phyloP scores from a whole-genome alignment of 2,113 vertebrate species.

The Erpornis zantholeuca region DNA sequence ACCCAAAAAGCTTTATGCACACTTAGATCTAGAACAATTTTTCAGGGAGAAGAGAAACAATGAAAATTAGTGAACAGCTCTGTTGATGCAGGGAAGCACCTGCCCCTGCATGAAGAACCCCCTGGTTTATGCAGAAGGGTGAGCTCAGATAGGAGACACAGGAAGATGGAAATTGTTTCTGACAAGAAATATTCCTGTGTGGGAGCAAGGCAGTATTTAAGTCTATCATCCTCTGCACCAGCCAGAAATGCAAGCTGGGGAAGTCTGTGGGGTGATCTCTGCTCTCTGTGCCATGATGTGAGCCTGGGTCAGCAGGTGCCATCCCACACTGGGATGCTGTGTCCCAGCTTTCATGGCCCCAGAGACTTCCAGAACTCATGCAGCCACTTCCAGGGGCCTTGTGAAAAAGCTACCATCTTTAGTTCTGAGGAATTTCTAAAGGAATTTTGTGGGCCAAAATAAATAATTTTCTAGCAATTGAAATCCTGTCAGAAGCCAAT shows the following conservation, averaged over 20 bases:
- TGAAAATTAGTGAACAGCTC: background rate
- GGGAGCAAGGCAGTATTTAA: background rate
- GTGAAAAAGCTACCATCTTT: background rate
- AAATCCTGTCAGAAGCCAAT: background rate
- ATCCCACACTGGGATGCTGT: accelerated
- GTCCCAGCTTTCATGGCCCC: accelerated
- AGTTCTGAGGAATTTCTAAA: background rate
- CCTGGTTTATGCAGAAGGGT: background rate
- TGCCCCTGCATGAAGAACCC: background rate
- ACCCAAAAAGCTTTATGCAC: background rate
- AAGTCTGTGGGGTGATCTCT: background rate
- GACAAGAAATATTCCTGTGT: background rate
- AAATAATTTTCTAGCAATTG: background rate
- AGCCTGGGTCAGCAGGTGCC: background rate
- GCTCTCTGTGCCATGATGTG: background rate
- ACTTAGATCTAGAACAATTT: background rate
- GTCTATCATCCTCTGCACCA: background rate
- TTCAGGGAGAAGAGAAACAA: background rate
- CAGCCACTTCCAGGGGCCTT: background rate
- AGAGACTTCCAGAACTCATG: background rate
- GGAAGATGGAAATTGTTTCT: background rate
- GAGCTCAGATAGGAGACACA: background rate
- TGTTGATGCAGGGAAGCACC: background rate
- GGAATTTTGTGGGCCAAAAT: background rate
- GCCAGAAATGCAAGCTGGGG: background rate